These are phyloP conservation scores for Galbula dea DNA, from an alignment of 2,113 vertebrate species.

Conservation along the genomic window DNA sequence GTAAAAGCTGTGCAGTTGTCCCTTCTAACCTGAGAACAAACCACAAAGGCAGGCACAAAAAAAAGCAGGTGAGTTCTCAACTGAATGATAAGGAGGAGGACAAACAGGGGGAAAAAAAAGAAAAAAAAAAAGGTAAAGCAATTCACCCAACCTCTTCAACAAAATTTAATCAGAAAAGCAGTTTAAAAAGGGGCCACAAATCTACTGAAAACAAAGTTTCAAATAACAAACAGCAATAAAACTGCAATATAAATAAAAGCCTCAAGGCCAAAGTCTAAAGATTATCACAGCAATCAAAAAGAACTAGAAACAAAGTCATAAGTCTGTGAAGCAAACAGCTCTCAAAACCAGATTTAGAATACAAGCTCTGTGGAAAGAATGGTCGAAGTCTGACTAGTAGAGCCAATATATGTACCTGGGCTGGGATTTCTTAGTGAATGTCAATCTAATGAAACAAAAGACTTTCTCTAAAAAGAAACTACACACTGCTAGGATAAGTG, in stretches of 20 bases:
- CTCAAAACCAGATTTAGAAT: neutral
- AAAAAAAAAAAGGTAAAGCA: neutral
- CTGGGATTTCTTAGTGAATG: neutral
- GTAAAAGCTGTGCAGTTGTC: constrained; percentile 24
- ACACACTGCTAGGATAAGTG: neutral
- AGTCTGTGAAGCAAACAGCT: neutral
- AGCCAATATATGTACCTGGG: neutral
- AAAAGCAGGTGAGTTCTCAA: constrained; percentile 42
- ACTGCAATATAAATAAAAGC: constrained; percentile 45
- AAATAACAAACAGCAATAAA: constrained; percentile 48
- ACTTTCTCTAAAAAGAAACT: neutral
- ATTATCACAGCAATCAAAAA: constrained; percentile 46
- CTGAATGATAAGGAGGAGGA: neutral
- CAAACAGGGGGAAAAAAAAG: neutral
- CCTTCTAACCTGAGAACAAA: constrained; percentile 44
- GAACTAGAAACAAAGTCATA: constrained; percentile 30
- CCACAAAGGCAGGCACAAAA: constrained; percentile 20
- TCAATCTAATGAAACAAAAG: neutral
- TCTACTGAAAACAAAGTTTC: constrained; percentile 40
- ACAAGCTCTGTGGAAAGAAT: neutral
- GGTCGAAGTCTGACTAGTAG: neutral
- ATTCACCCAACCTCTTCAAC: neutral
- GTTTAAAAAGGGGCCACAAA: neutral
- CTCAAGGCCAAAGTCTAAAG: constrained; percentile 52
- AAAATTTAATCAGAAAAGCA: constrained; percentile 44